A percentile compares a stretch with the other conserved stretches of the same genome.
Conservation (phyloP, 2,113 vertebrate species). For the Myotis davidii region DNA sequence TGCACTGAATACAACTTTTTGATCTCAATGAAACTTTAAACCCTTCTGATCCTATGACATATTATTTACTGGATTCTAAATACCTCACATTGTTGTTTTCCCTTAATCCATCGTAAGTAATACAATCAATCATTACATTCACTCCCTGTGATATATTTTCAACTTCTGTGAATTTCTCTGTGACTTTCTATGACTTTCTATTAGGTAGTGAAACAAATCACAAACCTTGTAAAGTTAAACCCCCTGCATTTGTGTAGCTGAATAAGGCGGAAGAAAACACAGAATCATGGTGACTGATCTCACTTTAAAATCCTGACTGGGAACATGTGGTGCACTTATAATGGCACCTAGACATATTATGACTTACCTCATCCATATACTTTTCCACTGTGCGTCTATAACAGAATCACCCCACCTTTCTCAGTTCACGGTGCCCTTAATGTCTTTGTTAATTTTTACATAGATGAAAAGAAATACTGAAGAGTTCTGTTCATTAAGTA, state of each 20-base stretch:
- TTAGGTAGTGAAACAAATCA: not conserved
- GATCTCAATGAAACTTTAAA: not conserved
- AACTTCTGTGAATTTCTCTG: not conserved
- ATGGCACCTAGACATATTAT: not conserved
- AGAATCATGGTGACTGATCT: not conserved
- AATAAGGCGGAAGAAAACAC: not conserved
- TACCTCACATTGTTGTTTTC: not conserved
- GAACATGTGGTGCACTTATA: not conserved
- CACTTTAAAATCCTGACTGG: not conserved
- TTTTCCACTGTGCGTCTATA: not conserved
- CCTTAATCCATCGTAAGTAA: not conserved
- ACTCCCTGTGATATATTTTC: not conserved
- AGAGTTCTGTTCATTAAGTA: not conserved
- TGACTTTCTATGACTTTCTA: not conserved
- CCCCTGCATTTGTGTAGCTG: not conserved
- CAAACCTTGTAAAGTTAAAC: not conserved
- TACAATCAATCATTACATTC: not conserved
- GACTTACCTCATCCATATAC: not conserved
- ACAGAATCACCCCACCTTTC: not conserved
- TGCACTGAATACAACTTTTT: not conserved
- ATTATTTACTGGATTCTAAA: not conserved
- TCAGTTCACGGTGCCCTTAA: not conserved
- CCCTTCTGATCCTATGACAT: not conserved
- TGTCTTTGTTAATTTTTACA: not conserved
- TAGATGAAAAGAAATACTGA: not conserved